Base-by-base conservation (phyloP, 2,888 invertebrate genomes). In the Acronicta leporina region DNA sequence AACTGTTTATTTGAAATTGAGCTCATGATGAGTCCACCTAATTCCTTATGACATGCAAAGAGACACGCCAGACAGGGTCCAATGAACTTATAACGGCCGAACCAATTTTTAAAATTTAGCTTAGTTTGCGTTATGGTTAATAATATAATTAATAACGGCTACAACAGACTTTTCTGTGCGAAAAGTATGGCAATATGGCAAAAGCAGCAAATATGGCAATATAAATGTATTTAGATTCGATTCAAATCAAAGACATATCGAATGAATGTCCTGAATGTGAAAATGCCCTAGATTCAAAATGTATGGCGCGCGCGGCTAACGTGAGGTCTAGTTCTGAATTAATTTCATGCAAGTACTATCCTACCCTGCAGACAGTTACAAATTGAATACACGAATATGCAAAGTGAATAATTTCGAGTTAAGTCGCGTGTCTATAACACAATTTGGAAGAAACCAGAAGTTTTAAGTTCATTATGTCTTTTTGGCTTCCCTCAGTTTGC, bases 241-340 rank as follows among this genome's bases (percentile, higher is more conserved):
- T 4, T 38, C n/a, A n/a, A 38, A n/a, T 38, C 30, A 49, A 45
- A 41, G 54, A 68, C 60, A 73, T 59, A 59, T 63, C 25, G 41
- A 38, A 73, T 68, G 63, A 63, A 44, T n/a, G 48, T 56, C 59
- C 74, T 60, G 63, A 73, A 68, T 60, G 64, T 68, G 59, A 71
- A 73, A 27, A 59, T 68, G 74, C 45, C 59, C 69, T 56, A 68
- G 50, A 73, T 69, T 73, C 62, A 15, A 38, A 62, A 68, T 50
- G 46, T 30, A 61, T 45, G 68, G 50, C 62, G 43, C 44, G 44
- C 44, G 67, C 63, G 15, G 52, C 25, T 38, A 67, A 44, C 69
- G 56, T 49, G 55, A 42, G 2, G 57, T 77, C 57, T 60, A 52
- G 53, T 46, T 63, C 40, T 16, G 59, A 63, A 68, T 73, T 71